Conservation (phyloP, 1,140 invertebrate genomes). For the Harlomillsia oculata region DNA sequence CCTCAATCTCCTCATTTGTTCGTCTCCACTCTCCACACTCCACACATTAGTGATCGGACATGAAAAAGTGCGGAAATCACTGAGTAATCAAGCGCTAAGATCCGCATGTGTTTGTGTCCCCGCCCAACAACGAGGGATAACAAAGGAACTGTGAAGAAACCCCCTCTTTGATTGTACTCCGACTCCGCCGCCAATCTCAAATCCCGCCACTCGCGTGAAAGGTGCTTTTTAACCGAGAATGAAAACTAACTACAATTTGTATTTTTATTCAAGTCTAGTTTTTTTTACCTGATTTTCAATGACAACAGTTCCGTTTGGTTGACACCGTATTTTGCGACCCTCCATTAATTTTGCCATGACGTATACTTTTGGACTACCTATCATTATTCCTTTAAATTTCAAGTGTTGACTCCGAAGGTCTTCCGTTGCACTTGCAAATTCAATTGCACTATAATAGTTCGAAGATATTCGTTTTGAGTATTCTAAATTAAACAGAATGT, state of each 20-base stretch:
- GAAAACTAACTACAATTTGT: neutral
- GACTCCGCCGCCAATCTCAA: too few relatives aligned
- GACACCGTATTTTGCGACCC: constrained; percentile 53
- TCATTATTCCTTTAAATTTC: constrained; percentile 52
- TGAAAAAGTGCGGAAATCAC: too few relatives aligned
- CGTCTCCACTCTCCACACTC: too few relatives aligned
- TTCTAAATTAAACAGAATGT: neutral
- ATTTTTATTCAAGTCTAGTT: neutral
- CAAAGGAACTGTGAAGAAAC: too few relatives aligned
- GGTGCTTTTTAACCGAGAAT: neutral
- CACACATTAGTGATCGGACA: too few relatives aligned
- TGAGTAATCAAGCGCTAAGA: too few relatives aligned
- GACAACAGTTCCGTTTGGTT: constrained; percentile 48
- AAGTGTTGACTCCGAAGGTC: constrained; percentile 38
- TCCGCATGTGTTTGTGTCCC: too few relatives aligned
- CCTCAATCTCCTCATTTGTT: neutral
- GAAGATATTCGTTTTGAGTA: neutral
- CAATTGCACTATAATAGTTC: neutral
- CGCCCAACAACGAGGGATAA: too few relatives aligned
- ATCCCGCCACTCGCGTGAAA: too few relatives aligned
- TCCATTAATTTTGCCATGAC: constrained; percentile 61
- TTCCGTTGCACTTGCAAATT: neutral
- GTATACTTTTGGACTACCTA: constrained; percentile 59
- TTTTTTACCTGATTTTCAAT: constrained; percentile 50
- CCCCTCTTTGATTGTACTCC: too few relatives aligned